These are phyloP conservation scores for Octodonta nipae DNA, from an alignment of 2,888 invertebrate species.

Conservation along the genomic window DNA sequence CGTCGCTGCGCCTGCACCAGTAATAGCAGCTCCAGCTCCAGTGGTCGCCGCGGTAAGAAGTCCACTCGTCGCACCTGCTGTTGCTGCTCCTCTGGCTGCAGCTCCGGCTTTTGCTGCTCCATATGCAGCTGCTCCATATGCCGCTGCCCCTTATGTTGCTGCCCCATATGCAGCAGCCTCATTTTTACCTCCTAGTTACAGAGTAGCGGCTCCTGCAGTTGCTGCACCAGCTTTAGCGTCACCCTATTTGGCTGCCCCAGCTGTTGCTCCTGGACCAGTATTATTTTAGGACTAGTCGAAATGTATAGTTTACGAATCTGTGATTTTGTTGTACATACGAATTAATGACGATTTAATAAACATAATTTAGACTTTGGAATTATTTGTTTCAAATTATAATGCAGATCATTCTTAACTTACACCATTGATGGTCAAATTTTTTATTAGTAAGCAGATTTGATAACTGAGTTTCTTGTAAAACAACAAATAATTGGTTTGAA, in stretches of 20 bases:
- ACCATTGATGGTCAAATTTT: no score
- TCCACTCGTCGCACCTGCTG: slow-evolving; percentile 1
- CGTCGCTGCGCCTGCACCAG: slow-evolving; percentile 27
- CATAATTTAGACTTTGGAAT: no score
- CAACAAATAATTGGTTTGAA: no score
- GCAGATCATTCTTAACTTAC: no score
- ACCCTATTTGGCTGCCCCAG: slow-evolving; percentile 3
- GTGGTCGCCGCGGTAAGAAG: slow-evolving; percentile 1
- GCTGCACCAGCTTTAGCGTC: slow-evolving; percentile 4
- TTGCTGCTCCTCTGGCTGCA: background rate
- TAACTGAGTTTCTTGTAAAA: no score
- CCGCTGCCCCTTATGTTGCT: background rate
- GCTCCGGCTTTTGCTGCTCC: slow-evolving; percentile 1
- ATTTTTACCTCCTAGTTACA: slow-evolving; percentile 4
- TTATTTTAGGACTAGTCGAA: no score
- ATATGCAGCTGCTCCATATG: slow-evolving; percentile 5
- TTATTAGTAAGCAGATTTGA: no score
- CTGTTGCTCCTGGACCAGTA: no score
- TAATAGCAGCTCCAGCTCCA: slow-evolving; percentile 25
- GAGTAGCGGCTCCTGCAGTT: slow-evolving; percentile 3
- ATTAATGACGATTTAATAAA: no score
- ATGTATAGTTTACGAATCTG: no score
- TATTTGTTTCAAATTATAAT: no score
- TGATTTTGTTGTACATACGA: no score
- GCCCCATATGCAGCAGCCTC: slow-evolving; percentile 1